Evolutionary conservation across 23 tunicate genomes (phyloP).

Genomic region (Clavelina lepadiformis): DNA sequence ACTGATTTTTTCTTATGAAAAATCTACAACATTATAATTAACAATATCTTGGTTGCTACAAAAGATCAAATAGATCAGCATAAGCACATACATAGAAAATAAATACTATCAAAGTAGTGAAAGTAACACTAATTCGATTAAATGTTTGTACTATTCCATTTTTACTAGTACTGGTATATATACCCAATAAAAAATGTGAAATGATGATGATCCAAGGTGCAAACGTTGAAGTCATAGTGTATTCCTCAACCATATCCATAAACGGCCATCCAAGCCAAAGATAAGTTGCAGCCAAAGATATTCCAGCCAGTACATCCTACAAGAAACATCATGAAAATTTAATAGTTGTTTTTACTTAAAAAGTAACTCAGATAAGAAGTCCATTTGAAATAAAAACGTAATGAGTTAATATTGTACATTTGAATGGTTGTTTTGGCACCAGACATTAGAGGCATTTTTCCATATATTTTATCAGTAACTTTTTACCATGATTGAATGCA

Average conservation of each 20-base stretch:
- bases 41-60: too few relatives aligned
- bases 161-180: too few relatives aligned
- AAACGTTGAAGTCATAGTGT: conserved; percentile 51
- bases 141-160: too few relatives aligned
- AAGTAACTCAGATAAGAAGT: background rate
- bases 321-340: background rate
- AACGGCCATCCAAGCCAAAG: conserved; percentile 90
- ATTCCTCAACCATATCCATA: conserved; percentile 86
- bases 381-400: background rate
- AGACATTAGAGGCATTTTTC: background rate
- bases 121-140: too few relatives aligned
- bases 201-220: conserved; percentile 78
- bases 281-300: conserved; percentile 62
- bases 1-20: too few relatives aligned
- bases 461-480: background rate
- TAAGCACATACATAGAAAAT: too few relatives aligned
- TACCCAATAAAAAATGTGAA: conserved; percentile 83
- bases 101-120: too few relatives aligned
- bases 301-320: conserved; percentile 83
- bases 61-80: background rate
- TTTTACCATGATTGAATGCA: conserved; percentile 86
- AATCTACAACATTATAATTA: too few relatives aligned
- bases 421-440: too few relatives aligned
- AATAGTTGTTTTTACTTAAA: background rate
- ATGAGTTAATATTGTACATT: too few relatives aligned